phyloP scores from a whole-genome alignment of 2,113 vertebrate genomes.

The Lepus americanus region DNA sequence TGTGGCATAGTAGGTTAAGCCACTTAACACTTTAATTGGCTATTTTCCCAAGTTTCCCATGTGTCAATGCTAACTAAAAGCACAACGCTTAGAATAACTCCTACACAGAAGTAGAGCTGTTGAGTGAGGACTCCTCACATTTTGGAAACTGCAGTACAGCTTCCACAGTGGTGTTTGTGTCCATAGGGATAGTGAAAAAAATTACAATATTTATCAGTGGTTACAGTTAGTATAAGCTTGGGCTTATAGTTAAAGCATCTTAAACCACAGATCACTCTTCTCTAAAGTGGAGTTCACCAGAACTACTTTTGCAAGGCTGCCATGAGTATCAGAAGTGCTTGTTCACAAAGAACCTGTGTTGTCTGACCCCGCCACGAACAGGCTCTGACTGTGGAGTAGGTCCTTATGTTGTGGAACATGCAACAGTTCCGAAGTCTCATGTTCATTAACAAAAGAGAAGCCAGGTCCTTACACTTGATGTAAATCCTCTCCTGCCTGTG shows the following conservation, averaged over 20 bases:
- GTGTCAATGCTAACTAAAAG: not conserved
- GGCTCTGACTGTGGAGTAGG: not conserved
- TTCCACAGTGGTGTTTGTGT: not conserved
- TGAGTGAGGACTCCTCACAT: not conserved
- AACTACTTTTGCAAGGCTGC: not conserved
- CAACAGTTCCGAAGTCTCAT: not conserved
- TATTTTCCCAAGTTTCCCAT: not conserved
- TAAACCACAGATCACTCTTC: not conserved
- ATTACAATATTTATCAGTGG: not conserved
- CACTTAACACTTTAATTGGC: not conserved
- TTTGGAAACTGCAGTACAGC: not conserved
- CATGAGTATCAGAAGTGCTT: not conserved
- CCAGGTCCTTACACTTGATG: not conserved
- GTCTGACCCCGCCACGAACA: fast-evolving
- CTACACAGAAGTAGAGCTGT: not conserved
- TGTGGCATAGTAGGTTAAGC: too few relatives aligned
- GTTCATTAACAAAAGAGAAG: fast-evolving
- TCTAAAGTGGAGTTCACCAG: not conserved
- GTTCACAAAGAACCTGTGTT: not conserved
- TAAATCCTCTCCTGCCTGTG: fast-evolving
- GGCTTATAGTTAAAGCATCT: not conserved
- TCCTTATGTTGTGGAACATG: fast-evolving
- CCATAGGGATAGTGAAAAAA: not conserved
- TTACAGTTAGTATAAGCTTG: not conserved
- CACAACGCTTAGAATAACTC: not conserved